Base-by-base conservation (phyloP, 2,113 vertebrate species). In the Chaenogobius annularis region DNA sequence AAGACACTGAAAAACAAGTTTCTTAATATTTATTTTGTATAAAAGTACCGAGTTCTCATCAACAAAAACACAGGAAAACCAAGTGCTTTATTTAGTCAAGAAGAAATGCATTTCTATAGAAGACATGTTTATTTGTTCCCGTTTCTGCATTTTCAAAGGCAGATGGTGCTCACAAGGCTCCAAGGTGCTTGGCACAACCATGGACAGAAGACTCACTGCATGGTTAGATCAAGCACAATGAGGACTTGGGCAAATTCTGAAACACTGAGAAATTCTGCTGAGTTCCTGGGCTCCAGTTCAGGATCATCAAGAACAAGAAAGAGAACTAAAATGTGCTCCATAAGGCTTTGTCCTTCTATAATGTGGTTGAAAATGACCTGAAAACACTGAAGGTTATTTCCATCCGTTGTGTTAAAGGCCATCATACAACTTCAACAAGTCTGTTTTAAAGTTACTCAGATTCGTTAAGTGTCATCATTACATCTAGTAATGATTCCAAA, bases 221-320 rank as follows among this genome's bases (percentile, higher is more conserved):
- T 94, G 93, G 93, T 94, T 94, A 94, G 93, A 94, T 94, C 93
- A 94, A 94, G 93, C 93, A 94, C 93, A 94, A 94, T 93, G 93
- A 92, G 9, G 93, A 89, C 92, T 79, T 85, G 88, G 87, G 92
- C 92, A 77, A 80, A 65, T 54, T 62, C 54, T 10, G 61, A 63
- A 43, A 63, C 13, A 13, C 31, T 37, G 15, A 14, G 71, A 70
- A 26, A n/a, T n/a, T 72, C 22, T n/a, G 56, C 8, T 40, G 37
- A 40, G 37, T 13, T 43, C 44, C 17, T 69, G 19, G 12, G 63
- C 68, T 65, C 52, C 79, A 69, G 35, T 58, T 67, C 19, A 17
- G 43, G 26, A 35, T 56, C 48, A 69, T 15, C 8, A 47, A n/a
- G 3, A 31, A 54, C 50, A 55, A 15, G 19, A 7, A 44, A 37